These are phyloP conservation scores for Chinchilla lanigera DNA, from an alignment of 2,113 vertebrate species.

Conservation along the genomic window DNA sequence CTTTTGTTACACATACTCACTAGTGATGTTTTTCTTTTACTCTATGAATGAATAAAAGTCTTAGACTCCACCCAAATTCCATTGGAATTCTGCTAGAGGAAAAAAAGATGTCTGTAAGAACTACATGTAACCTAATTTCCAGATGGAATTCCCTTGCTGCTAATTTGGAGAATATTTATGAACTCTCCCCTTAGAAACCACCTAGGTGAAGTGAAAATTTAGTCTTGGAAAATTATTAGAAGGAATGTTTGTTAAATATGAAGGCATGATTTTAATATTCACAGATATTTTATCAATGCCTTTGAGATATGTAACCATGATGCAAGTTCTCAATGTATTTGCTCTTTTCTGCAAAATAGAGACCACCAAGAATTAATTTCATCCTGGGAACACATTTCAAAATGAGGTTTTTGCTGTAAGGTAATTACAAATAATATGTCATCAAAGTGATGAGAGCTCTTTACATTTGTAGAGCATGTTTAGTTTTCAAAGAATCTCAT, in stretches of 20 bases:
- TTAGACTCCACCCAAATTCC: neutral
- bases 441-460: slow-evolving; percentile 2
- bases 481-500: neutral
- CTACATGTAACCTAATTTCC: slow-evolving; percentile 43
- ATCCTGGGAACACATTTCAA: slow-evolving; percentile 48
- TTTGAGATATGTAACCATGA: slow-evolving; percentile 23
- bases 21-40: neutral
- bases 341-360: slow-evolving; percentile 23
- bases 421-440: slow-evolving; percentile 37
- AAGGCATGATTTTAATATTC: neutral
- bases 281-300: neutral
- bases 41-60: slow-evolving; percentile 58
- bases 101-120: slow-evolving; percentile 50
- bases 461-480: neutral
- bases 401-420: slow-evolving; percentile 55
- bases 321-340: neutral
- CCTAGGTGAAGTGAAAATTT: slow-evolving; percentile 31
- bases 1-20: slow-evolving; percentile 5
- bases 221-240: neutral
- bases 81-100: slow-evolving; percentile 25
- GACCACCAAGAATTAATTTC: slow-evolving; percentile 34
- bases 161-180: slow-evolving; percentile 23
- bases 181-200: slow-evolving; percentile 26
- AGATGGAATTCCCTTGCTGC: slow-evolving; percentile 37
- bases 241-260: neutral